Evolutionary conservation across 2,113 vertebrate genomes (phyloP).

Genomic region (Labeo catla): DNA sequence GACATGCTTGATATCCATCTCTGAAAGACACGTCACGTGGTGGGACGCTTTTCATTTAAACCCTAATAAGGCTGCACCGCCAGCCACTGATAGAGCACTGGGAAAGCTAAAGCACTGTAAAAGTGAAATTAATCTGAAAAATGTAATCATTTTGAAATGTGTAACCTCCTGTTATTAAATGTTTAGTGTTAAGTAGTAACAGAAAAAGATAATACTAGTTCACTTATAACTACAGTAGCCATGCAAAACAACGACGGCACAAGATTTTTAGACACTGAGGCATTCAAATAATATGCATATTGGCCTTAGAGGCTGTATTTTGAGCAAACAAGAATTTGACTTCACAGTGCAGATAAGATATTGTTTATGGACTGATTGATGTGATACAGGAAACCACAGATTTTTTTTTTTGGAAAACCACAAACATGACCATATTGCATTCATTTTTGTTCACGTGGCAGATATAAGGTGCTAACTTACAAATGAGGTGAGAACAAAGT

Average conservation of each 20-base stretch:
- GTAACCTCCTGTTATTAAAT: not conserved
- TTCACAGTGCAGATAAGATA: not conserved
- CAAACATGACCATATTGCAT: no score
- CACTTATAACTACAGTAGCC: not conserved
- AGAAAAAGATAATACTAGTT: not conserved
- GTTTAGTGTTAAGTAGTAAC: not conserved
- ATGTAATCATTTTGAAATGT: not conserved
- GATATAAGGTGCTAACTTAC: no score
- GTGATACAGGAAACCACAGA: not conserved
- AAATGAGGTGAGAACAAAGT: no score
- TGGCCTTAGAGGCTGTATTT: not conserved
- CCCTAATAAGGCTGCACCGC: not conserved
- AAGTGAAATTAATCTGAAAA: not conserved
- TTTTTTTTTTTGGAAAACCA: no score
- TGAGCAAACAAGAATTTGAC: not conserved
- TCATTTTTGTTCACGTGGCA: no score
- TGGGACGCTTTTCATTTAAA: not conserved
- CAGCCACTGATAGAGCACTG: not conserved
- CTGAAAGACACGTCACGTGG: constrained; percentile 33
- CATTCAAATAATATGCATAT: not conserved
- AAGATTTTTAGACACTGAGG: not conserved
- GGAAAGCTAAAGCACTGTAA: not conserved
- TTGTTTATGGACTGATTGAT: not conserved
- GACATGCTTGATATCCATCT: constrained; percentile 29
- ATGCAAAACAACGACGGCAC: not conserved